phyloP scores from a whole-genome alignment of 2,113 vertebrate genomes.

The Scortum barcoo region DNA sequence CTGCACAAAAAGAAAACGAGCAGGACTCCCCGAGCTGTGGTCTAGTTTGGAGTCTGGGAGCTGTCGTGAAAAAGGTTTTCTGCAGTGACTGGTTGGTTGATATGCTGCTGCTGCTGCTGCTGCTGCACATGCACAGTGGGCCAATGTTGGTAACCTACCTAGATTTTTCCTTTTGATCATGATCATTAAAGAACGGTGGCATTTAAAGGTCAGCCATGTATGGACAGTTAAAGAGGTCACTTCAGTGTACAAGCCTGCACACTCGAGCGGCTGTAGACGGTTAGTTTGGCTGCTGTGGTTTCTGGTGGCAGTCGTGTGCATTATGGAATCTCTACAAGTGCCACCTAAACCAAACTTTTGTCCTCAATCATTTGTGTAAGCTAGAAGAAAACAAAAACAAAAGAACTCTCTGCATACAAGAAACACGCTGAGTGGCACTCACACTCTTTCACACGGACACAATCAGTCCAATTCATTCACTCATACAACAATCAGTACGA shows the following conservation, averaged over 20 bases:
- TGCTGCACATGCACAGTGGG: constrained; percentile 58
- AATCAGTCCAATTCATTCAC: constrained; percentile 45
- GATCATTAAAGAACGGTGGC: constrained; percentile 34
- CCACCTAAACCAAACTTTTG: constrained; percentile 51
- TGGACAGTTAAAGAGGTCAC: constrained; percentile 65
- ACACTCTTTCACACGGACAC: constrained; percentile 7
- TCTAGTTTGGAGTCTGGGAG: constrained; percentile 40
- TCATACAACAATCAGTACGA: constrained; percentile 56
- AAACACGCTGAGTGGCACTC: constrained; percentile 38
- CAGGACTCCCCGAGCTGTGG: constrained; percentile 13
- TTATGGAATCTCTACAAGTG: constrained; percentile 60
- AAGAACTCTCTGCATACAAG: constrained; percentile 40
- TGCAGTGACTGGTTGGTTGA: constrained; percentile 49
- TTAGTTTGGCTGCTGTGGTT: constrained; percentile 61
- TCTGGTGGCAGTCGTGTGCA: constrained; percentile 64
- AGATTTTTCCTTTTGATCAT: constrained; percentile 30
- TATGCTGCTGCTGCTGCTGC: constrained; percentile 51
- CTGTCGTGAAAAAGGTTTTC: constrained; percentile 47
- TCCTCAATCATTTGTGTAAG: constrained; percentile 47
- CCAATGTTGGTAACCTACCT: constrained; percentile 41
- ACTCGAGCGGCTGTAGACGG: constrained; percentile 42
- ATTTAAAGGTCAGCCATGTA: constrained; percentile 53
- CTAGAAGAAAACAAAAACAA: constrained; percentile 3
- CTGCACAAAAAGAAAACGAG: constrained; percentile 48
- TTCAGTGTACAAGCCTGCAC: constrained; percentile 64